Evolutionary conservation across 2,113 vertebrate species (phyloP).

Genomic region (Labeo catla): DNA sequence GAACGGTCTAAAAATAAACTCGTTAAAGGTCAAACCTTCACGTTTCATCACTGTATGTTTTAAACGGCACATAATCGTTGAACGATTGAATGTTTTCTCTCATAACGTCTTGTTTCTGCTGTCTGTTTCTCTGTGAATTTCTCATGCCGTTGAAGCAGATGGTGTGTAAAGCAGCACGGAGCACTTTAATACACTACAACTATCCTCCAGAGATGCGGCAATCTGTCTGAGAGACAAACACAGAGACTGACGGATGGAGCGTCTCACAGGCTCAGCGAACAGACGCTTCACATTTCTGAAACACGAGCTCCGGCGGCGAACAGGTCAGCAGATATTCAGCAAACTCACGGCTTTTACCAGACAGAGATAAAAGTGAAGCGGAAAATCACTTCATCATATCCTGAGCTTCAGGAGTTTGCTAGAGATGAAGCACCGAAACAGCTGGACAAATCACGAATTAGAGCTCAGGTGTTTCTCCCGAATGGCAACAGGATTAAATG

Average conservation of each 20-base stretch:
- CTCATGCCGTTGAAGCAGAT: neutral
- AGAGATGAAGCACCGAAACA: neutral
- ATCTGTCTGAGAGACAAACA: constrained; percentile 60
- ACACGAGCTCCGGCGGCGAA: neutral
- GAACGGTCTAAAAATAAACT: constrained; percentile 6
- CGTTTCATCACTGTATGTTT: neutral
- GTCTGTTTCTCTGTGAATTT: neutral
- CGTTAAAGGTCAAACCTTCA: constrained; percentile 8
- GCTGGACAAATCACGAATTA: neutral
- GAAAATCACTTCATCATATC: neutral
- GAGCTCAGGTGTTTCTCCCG: neutral
- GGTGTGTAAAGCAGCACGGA: constrained; percentile 22
- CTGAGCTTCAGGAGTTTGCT: neutral
- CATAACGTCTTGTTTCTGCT: neutral
- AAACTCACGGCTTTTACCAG: constrained; percentile 8
- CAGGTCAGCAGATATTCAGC: constrained; percentile 25
- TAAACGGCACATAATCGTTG: neutral
- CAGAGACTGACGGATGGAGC: constrained; percentile 5
- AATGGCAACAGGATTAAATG: neutral
- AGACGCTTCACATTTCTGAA: constrained; percentile 29
- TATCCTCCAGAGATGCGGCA: constrained; percentile 67
- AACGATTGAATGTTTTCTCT: neutral
- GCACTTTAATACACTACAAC: constrained; percentile 66
- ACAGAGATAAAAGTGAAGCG: constrained; percentile 2
- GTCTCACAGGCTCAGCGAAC: neutral